Evolutionary conservation across 2,797 vertebrate species (phyloP).

Genomic region (Otolemur crassicaudatus): DNA sequence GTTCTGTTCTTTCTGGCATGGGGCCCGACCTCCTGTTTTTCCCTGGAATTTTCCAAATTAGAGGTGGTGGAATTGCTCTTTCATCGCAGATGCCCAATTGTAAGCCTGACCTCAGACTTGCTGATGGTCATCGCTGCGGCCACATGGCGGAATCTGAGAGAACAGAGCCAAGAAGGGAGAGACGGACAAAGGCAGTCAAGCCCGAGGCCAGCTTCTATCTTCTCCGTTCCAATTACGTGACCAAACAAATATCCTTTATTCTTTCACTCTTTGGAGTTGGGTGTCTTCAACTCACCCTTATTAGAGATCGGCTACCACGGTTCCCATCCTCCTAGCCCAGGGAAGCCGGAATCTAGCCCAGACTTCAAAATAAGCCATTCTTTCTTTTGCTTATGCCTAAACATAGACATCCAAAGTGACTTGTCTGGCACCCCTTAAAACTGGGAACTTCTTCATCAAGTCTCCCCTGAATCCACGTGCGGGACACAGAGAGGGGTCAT

Average conservation of each 20-base stretch:
- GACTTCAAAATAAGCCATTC: neutral
- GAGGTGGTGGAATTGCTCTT: neutral
- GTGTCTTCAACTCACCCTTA: neutral
- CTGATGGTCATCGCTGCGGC: neutral
- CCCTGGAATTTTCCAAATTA: constrained; percentile 61
- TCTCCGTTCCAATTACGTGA: neutral
- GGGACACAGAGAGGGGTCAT: neutral
- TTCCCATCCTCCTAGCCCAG: neutral
- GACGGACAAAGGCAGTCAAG: neutral
- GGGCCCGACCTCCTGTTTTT: neutral
- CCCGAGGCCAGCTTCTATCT: no score
- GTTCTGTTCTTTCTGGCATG: constrained; percentile 19
- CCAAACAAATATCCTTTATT: neutral
- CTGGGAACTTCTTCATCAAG: neutral
- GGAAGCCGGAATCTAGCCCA: neutral
- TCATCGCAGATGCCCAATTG: constrained; percentile 27
- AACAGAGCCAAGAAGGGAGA: neutral
- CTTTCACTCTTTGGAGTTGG: neutral
- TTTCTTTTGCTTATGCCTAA: neutral
- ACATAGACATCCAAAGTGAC: neutral
- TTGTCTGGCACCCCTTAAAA: neutral
- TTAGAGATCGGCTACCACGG: neutral
- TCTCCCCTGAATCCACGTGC: neutral
- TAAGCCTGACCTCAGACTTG: neutral
- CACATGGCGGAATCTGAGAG: neutral